These are phyloP conservation scores for Chironomus striatipennis DNA, from an alignment of 1,140 invertebrate species.

Conservation along the genomic window DNA sequence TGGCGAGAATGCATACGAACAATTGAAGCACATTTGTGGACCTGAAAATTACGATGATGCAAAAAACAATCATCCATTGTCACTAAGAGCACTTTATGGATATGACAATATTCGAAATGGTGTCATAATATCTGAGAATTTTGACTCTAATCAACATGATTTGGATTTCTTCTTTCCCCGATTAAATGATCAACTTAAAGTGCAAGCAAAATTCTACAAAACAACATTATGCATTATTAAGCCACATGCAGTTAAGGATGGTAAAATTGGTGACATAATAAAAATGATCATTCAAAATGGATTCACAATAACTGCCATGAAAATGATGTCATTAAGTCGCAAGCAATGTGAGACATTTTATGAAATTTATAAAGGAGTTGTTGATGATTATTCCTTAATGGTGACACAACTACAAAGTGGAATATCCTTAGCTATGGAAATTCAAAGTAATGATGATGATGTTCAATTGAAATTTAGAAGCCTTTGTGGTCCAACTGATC, in stretches of 20 bases:
- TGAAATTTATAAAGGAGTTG: slow-evolving; percentile 88
- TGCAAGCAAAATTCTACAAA: slow-evolving; percentile 51
- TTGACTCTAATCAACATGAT: slow-evolving; percentile 41
- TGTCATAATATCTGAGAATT: slow-evolving; percentile 37
- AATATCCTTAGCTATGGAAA: slow-evolving; percentile 76
- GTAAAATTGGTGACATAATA: slow-evolving; percentile 61
- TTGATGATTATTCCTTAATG: slow-evolving; percentile 77
- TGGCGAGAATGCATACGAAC: slow-evolving; percentile 57
- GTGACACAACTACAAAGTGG: slow-evolving; percentile 72
- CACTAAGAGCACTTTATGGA: slow-evolving; percentile 65
- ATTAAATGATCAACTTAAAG: slow-evolving; percentile 37
- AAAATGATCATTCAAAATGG: slow-evolving; percentile 61
- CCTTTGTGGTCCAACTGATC: slow-evolving; percentile 78
- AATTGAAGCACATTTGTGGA: slow-evolving; percentile 47
- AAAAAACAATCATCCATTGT: slow-evolving; percentile 46
- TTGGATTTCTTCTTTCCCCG: slow-evolving; percentile 59
- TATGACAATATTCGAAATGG: slow-evolving; percentile 59
- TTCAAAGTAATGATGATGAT: slow-evolving; percentile 50
- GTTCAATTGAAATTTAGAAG: slow-evolving; percentile 67
- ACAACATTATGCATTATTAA: slow-evolving; percentile 84
- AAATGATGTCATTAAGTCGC: slow-evolving; percentile 68
- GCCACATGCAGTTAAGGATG: slow-evolving; percentile 77
- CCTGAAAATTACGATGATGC: slow-evolving; percentile 57
- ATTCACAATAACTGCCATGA: slow-evolving; percentile 69
- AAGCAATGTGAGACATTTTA: slow-evolving; percentile 82